Conservation (phyloP, 1,140 invertebrate species). For the Chymomyza costata region DNA sequence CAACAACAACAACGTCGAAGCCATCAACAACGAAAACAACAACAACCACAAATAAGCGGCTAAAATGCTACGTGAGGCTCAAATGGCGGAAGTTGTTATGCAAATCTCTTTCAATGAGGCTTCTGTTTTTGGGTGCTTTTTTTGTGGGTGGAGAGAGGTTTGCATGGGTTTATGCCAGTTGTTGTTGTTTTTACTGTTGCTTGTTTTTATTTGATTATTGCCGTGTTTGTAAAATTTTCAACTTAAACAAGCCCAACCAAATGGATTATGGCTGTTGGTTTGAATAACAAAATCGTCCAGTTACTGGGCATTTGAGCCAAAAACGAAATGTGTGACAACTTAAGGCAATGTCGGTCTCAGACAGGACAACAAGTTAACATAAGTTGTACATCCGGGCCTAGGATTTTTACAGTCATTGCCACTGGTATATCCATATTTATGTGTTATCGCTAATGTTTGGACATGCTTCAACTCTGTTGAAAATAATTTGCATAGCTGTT, state of each 20-base stretch:
- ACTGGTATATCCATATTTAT: too few relatives aligned
- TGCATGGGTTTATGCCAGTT: slow-evolving; percentile 1
- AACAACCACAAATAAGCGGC: slow-evolving; percentile 20
- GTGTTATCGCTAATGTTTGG: too few relatives aligned
- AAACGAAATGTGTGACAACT: slow-evolving; percentile 23
- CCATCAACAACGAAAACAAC: slow-evolving; percentile 3
- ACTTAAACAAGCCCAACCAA: slow-evolving; percentile 20
- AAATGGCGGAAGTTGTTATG: slow-evolving; percentile 58
- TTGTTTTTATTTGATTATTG: slow-evolving; percentile 24
- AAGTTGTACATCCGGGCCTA: too few relatives aligned
- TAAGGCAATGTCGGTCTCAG: slow-evolving; percentile 43
- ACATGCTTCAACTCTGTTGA: too few relatives aligned
- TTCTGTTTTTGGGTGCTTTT: slow-evolving; percentile 3
- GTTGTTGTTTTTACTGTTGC: slow-evolving; percentile 2
- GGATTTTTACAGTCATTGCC: too few relatives aligned
- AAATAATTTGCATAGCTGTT: too few relatives aligned
- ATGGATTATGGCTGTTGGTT: slow-evolving; percentile 4
- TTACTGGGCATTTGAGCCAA: not conserved
- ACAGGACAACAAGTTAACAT: too few relatives aligned
- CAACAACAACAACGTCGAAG: slow-evolving; percentile 18
- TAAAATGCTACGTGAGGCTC: slow-evolving; percentile 13
- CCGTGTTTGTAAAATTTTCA: slow-evolving; percentile 16
- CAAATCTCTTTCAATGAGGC: slow-evolving; percentile 28
- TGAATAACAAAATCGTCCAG: not conserved
- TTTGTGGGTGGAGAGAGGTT: slow-evolving; percentile 15